A percentile compares a stretch with the other conserved stretches of the same genome.
These are phyloP conservation scores for Argyresthia albistria DNA, from an alignment of 2,888 invertebrate genomes.

Conservation along the genomic window DNA sequence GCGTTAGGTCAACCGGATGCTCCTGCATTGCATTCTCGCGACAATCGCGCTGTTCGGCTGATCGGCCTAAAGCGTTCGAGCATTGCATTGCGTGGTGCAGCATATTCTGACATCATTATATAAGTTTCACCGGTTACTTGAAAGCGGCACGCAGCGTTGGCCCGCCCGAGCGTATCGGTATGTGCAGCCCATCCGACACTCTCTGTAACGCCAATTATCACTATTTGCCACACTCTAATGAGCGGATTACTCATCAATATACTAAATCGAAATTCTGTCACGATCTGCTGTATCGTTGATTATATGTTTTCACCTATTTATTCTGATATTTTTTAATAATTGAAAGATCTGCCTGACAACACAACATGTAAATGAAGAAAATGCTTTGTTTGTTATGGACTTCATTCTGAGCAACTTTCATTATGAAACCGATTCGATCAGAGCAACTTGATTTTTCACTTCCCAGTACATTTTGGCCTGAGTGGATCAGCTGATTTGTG, in stretches of 20 bases:
- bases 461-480: no score
- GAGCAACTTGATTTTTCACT: no score
- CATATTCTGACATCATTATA: conserved; percentile 27
- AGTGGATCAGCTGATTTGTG: no score
- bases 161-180: conserved; percentile 54
- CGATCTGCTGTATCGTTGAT: conserved; percentile 17
- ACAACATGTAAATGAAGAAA: no score
- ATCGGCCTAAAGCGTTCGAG: background rate
- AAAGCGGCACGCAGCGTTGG: conserved; percentile 7
- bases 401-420: no score
- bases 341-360: no score
- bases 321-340: no score
- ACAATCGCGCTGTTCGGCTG: background rate
- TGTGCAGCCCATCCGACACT: conserved; percentile 20
- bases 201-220: background rate
- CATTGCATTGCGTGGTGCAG: background rate
- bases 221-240: conserved; percentile 52
- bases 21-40: no score
- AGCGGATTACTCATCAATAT: conserved; percentile 24
- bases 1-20: no score
- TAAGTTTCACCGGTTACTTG: conserved; percentile 25
- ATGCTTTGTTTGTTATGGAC: no score
- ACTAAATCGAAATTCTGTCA: conserved; percentile 27
- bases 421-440: no score
- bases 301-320: background rate